These are phyloP conservation scores for Aplysia californica DNA, from an alignment of 1,140 invertebrate species.

Conservation along the genomic window DNA sequence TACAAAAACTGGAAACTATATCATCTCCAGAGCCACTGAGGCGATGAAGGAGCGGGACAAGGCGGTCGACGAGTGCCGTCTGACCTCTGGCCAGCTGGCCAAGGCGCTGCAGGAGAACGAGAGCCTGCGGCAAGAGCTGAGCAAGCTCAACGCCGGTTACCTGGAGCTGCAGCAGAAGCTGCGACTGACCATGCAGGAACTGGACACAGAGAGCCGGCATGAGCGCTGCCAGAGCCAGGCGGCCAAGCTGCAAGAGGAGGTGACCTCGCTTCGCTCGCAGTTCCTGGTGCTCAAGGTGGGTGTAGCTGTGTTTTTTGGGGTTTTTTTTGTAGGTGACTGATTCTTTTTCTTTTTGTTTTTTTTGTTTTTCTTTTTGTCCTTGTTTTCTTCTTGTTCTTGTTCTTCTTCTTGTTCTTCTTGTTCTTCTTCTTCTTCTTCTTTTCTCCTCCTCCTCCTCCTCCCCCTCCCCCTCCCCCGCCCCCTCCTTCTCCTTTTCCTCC, in stretches of 20 bases:
- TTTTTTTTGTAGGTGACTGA: background rate
- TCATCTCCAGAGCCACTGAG: background rate
- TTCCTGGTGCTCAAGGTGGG: background rate
- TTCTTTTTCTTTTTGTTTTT: background rate
- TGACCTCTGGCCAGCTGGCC: background rate
- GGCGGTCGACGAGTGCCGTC: background rate
- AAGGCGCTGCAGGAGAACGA: background rate
- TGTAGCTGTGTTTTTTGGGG: background rate
- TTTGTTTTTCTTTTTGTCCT: background rate
- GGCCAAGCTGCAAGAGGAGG: background rate
- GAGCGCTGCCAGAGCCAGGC: background rate
- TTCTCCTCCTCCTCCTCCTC: no score
- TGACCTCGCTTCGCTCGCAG: background rate
- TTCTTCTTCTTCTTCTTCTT: no score
- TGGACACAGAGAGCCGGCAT: no score
- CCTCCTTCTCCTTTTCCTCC: no score
- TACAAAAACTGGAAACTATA: background rate
- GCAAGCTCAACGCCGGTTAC: background rate
- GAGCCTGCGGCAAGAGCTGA: background rate
- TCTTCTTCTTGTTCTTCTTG: no score
- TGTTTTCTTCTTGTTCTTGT: background rate
- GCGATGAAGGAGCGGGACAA: slow-evolving; percentile 1
- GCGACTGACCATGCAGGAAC: background rate
- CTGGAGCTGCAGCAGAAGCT: background rate
- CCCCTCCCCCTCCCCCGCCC: no score